These are phyloP conservation scores for Drosophila jambulina DNA, from an alignment of 1,140 invertebrate genomes.

Conservation along the genomic window DNA sequence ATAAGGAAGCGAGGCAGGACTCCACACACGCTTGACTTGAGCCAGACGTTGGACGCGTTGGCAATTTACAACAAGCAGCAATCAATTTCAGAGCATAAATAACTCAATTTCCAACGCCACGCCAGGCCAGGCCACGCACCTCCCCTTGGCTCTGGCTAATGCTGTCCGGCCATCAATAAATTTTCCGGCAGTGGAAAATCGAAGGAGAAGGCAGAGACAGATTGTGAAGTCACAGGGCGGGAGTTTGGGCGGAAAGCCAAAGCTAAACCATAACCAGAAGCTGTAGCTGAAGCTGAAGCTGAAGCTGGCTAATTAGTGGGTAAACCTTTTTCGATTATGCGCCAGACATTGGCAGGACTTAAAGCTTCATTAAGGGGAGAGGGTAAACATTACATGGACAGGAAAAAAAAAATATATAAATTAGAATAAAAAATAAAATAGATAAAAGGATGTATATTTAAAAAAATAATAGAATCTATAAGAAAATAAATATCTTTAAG, in stretches of 20 bases:
- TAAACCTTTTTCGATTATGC: slow-evolving; percentile 61
- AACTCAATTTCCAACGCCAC: slow-evolving; percentile 67
- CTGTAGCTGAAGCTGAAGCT: slow-evolving; percentile 8
- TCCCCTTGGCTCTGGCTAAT: slow-evolving; percentile 21
- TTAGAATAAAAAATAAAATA: not conserved
- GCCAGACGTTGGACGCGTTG: slow-evolving; percentile 33
- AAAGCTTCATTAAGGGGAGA: slow-evolving; percentile 14
- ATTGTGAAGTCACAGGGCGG: slow-evolving; percentile 26
- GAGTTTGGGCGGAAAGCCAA: not conserved
- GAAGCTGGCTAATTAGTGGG: slow-evolving; percentile 63
- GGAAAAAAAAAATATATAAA: not conserved
- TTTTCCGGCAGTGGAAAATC: slow-evolving; percentile 33
- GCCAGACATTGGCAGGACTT: slow-evolving; percentile 47
- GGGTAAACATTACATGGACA: not conserved
- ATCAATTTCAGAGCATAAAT: slow-evolving; percentile 79
- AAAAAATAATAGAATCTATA: not conserved
- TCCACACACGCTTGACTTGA: slow-evolving; percentile 59
- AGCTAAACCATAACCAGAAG: slow-evolving; percentile 12
- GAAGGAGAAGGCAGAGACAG: slow-evolving; percentile 36
- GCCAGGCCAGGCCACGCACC: not conserved
- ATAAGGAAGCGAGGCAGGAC: slow-evolving; percentile 4
- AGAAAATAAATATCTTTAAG: not conserved
- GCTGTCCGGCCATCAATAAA: slow-evolving; percentile 64
- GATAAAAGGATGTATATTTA: not conserved
- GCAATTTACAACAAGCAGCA: slow-evolving; percentile 77